phyloP scores from a whole-genome alignment of 1,140 invertebrate species.

The Drosophila takahashii region DNA sequence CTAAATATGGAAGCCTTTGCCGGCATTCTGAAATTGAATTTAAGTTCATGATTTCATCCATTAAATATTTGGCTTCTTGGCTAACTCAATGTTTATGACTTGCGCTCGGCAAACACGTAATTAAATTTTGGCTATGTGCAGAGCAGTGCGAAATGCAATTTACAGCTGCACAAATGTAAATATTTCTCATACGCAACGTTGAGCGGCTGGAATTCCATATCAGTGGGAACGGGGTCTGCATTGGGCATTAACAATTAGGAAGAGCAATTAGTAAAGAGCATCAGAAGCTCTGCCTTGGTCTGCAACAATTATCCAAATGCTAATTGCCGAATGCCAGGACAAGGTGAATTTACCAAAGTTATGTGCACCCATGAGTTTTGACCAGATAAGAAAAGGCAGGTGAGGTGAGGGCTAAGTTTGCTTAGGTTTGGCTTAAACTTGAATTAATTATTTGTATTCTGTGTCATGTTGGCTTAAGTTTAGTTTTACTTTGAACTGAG shows the following conservation, averaged over 20 bases:
- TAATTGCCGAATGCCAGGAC: slow-evolving; percentile 40
- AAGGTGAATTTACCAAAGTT: slow-evolving; percentile 12
- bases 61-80: slow-evolving; percentile 52
- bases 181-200: slow-evolving; percentile 75
- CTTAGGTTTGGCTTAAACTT: not conserved
- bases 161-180: slow-evolving; percentile 64
- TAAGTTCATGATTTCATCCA: slow-evolving; percentile 54
- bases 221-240: slow-evolving; percentile 5
- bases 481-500: no score
- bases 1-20: not conserved
- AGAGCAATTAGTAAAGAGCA: slow-evolving; percentile 24
- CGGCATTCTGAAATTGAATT: slow-evolving; percentile 38
- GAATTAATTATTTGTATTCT: not conserved
- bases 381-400: not conserved
- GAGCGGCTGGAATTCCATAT: slow-evolving; percentile 31
- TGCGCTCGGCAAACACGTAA: slow-evolving; percentile 43
- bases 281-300: not conserved
- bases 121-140: slow-evolving; percentile 63
- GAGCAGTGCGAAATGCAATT: slow-evolving; percentile 61
- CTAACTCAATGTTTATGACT: slow-evolving; percentile 47
- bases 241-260: slow-evolving; percentile 23
- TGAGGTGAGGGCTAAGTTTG: slow-evolving; percentile 5
- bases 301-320: slow-evolving; percentile 33
- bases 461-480: not conserved
- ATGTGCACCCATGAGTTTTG: slow-evolving; percentile 5